Conservation (phyloP, 2,797 vertebrate genomes). For the Calcarius lapponicus region DNA sequence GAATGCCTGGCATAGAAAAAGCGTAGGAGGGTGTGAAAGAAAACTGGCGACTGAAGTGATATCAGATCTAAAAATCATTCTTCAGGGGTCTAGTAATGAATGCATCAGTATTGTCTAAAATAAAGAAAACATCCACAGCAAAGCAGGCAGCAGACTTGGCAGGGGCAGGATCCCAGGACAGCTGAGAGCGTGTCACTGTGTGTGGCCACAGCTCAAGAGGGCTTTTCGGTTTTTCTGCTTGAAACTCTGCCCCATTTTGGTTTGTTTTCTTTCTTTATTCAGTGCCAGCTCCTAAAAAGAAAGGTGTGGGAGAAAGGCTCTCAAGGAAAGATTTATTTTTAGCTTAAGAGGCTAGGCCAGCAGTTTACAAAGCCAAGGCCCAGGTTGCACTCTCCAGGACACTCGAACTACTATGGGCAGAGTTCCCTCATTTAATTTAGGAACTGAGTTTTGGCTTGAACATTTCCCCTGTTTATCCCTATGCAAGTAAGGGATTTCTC, state of each 20-base stretch:
- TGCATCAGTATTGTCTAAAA: background rate
- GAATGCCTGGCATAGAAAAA: background rate
- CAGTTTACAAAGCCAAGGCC: background rate
- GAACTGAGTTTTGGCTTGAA: background rate
- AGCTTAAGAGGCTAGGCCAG: background rate
- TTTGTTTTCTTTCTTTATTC: background rate
- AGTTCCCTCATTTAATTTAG: background rate
- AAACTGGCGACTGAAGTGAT: background rate
- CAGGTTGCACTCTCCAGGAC: background rate
- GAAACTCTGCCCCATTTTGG: background rate
- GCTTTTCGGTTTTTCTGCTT: background rate
- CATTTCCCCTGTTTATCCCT: background rate
- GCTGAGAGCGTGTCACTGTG: fast-evolving
- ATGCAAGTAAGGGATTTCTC: background rate
- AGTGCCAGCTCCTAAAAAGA: background rate
- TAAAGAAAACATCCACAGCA: background rate
- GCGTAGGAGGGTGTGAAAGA: background rate
- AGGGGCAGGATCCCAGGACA: background rate
- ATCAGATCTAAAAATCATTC: background rate
- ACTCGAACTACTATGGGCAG: background rate
- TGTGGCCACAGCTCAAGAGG: background rate
- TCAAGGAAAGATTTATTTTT: constrained; percentile 19
- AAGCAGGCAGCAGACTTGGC: background rate
- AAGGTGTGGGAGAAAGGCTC: constrained; percentile 19
- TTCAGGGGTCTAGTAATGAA: background rate